Base-by-base conservation (phyloP, 2,797 vertebrate species). In the Huso huso region DNA sequence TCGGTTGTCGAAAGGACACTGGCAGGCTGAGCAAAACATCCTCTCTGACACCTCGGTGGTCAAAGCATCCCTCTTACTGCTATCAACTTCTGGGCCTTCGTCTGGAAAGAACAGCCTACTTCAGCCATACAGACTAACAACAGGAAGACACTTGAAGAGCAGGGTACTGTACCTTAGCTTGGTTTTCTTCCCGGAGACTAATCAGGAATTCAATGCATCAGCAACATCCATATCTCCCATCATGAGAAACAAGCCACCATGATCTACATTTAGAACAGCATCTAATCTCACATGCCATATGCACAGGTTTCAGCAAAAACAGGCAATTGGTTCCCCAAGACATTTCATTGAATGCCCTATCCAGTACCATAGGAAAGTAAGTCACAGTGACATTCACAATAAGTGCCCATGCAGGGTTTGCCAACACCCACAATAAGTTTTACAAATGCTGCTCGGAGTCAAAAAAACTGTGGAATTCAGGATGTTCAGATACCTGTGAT, bases 11-110 rank as follows among this genome's bases (percentile, higher is more conserved):
- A 99, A 97, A 48, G 69, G 48, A 65, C 87, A 92, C 55, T 84
- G 83, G 11, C 97, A 99, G 51, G 94, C 77, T 0, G 81, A 92
- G 76, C 95, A 99, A 66, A 83, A 77, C 89, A 93, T 89, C 76
- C 79, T 89, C 63, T 92, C 90, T 0, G 89, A 87, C 71, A 90
- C 85, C 59, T 83, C 84, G 9, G 67, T 65, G 6, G 51, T 51
- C 3, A 37, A 55, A 0, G n/a, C 9, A 57, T 65, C 51, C 37
- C 51, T 52, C 50, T 48, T 53, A 7, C 48, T 52, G 23, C 9
- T 49, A 2, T 73, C 61, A 6, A 59, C 51, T 7, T 50, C 11
- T 8, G 6, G 7, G 8, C 8, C 51, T 23, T 66, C 55, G 12
- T 61, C 61, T 50, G 1, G 18, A 4, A 55, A 51, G 2, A 58